Evolutionary conservation across 2,113 vertebrate genomes (phyloP).

Genomic region (Mirza zaza): DNA sequence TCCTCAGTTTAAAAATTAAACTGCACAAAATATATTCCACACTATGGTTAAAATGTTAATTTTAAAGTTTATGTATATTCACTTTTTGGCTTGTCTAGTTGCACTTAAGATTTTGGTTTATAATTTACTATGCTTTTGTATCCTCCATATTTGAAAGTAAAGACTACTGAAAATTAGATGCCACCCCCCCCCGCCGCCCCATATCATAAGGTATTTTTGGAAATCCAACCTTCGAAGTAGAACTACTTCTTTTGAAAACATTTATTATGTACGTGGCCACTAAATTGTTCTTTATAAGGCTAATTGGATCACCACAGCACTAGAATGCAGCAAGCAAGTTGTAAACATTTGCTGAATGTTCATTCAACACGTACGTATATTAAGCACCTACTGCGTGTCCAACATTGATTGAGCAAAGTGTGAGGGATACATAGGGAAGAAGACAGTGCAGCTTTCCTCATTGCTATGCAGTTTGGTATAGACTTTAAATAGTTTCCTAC

Average conservation of each 20-base stretch:
- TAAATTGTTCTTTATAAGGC: background rate
- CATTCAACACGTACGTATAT: background rate
- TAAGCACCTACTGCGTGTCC: background rate
- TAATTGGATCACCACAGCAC: accelerated
- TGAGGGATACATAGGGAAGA: background rate
- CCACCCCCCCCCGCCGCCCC: no score
- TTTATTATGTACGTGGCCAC: background rate
- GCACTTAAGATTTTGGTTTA: slow-evolving; percentile 25
- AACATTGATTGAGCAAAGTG: background rate
- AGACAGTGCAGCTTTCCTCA: background rate
- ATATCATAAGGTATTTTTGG: background rate
- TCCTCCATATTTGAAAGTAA: background rate
- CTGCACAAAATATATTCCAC: background rate
- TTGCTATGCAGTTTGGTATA: background rate
- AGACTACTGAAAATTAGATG: background rate
- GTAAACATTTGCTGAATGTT: background rate
- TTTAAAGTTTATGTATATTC: background rate
- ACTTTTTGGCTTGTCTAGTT: background rate
- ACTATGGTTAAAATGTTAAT: background rate
- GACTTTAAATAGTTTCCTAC: background rate
- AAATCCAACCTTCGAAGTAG: background rate
- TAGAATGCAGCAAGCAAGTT: background rate
- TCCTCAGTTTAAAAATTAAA: slow-evolving; percentile 34
- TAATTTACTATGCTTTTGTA: background rate
- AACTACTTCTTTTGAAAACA: background rate